Percentiles rank a stretch among this genome's conserved stretches.
These are phyloP conservation scores for Bursaphelenchus okinawaensis DNA, from an alignment of 2,888 invertebrate genomes.

Conservation along the genomic window DNA sequence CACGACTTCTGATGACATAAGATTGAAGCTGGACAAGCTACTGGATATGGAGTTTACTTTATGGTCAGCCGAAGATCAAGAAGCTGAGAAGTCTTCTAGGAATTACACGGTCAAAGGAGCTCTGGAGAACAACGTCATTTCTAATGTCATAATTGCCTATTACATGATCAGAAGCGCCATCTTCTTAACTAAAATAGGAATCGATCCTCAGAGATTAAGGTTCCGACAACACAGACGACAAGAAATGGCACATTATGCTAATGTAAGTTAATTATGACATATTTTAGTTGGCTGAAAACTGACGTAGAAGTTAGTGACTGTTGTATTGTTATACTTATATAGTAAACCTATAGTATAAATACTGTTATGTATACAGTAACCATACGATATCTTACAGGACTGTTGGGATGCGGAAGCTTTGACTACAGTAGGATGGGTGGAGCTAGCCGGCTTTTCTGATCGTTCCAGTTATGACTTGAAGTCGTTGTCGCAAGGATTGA, in stretches of 20 bases:
- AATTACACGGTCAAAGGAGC: neutral
- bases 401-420: constrained; percentile 99
- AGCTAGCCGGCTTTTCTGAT: constrained; percentile 98
- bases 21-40: neutral
- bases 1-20: constrained; percentile 79
- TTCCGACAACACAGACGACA: constrained; percentile 97
- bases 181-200: constrained; percentile 75
- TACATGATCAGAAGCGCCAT: constrained; percentile 81
- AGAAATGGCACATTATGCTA: constrained; percentile 98
- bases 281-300: too few relatives aligned
- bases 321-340: too few relatives aligned
- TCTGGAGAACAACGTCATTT: neutral
- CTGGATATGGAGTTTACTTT: neutral
- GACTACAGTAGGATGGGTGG: constrained; percentile 94
- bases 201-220: constrained; percentile 76
- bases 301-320: too few relatives aligned
- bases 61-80: neutral
- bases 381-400: constrained; percentile 66
- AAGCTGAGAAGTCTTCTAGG: neutral
- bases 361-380: too few relatives aligned
- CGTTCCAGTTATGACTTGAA: constrained; percentile 93
- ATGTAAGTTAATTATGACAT: neutral
- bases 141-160: neutral
- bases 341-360: too few relatives aligned
- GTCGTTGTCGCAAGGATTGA: constrained; percentile 87